Base-by-base conservation (phyloP, 37 sponge, comb jelly and placozoan species). In the Theonella swinhoei region DNA sequence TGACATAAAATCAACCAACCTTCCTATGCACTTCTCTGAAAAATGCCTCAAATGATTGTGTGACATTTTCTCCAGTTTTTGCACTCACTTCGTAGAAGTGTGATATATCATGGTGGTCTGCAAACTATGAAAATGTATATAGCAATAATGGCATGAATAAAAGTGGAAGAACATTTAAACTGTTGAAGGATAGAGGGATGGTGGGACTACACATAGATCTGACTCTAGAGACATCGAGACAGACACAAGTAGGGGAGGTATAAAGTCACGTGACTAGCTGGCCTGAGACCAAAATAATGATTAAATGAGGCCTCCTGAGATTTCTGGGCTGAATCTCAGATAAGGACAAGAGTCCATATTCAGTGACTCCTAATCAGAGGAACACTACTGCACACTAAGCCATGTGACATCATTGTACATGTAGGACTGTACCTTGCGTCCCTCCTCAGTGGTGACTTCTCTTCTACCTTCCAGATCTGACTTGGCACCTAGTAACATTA, bases 31-130 rank as follows among this genome's bases (percentile, higher is more conserved):
- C 72, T 9, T 86, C 87, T 32, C 38, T 81, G 43, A 91, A 82
- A 60, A 91, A 91, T 0, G 74, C 40, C 11, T 82, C 78, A 62
- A 91, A 91, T 0, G 87, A 86, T 43, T 91, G 78, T 40, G 41
- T 76, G 20, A 93, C 90, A 79, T 89, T 89, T 3, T 79, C 70
- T 3, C 94, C 90, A 75, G 84, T 79, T 58, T 89, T 87, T 7
- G 94, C 94, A 80, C 94, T 93, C 42, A 89, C 90, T 69, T 93
- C 94, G 83, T 76, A 89, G 70, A 93, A 93, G 23, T 61, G 42
- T 2, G 62, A 23, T 26, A 93, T 87, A 0, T 88, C 87, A 26
- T 79, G 60, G 34, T 64, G 71, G 0, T 78, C 65, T 63, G 90
- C 75, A 83, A 81, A 93, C 93, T 93, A 39, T n/a, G n/a, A n/a